Percentiles rank a stretch among this genome's conserved stretches.
These are phyloP conservation scores for Myotis brandtii DNA, from an alignment of 2,113 vertebrate species.

Conservation along the genomic window DNA sequence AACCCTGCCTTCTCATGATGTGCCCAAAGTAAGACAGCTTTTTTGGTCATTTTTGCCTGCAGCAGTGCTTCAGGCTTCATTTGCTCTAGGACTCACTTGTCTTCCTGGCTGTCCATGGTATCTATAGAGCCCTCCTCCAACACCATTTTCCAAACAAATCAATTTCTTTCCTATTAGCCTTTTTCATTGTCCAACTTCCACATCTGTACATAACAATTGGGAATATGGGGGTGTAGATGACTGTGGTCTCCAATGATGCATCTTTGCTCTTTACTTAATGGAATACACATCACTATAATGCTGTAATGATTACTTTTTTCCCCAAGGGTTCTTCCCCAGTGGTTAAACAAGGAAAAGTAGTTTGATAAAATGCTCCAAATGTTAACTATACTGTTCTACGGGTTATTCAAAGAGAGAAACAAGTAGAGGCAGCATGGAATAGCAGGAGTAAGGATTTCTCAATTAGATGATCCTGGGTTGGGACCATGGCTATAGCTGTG, in stretches of 20 bases:
- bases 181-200: background rate
- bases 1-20: background rate
- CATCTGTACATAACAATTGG: background rate
- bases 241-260: background rate
- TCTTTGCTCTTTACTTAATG: background rate
- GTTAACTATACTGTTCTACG: background rate
- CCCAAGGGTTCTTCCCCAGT: background rate
- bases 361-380: background rate
- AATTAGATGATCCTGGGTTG: background rate
- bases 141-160: background rate
- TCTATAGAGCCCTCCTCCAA: background rate
- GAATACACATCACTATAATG: background rate
- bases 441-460: background rate
- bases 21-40: background rate
- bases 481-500: background rate
- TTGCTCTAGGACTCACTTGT: background rate
- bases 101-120: background rate
- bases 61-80: background rate
- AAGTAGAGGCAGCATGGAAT: background rate
- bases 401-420: background rate
- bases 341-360: background rate
- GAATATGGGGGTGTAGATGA: background rate
- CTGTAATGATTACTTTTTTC: background rate
- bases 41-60: background rate
- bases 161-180: background rate